Evolutionary conservation across 2,888 invertebrate species (phyloP).

Genomic region (Seira musarum): DNA sequence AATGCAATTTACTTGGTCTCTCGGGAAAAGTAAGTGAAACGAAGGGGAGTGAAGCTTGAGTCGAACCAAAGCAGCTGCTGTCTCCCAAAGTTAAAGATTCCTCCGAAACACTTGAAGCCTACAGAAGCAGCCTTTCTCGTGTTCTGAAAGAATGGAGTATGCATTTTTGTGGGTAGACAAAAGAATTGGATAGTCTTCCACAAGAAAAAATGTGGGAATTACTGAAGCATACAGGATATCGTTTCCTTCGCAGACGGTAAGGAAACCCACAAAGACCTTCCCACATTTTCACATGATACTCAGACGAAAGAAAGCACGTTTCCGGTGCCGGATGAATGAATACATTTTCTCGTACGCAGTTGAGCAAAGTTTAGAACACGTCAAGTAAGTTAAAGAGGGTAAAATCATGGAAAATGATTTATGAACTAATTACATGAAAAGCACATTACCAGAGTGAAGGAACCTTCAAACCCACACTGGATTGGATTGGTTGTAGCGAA

Average conservation of each 20-base stretch:
- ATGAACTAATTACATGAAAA: conserved; percentile 10
- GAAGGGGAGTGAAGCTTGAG: background rate
- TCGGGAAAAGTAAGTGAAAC: background rate
- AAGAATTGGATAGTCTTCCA: background rate
- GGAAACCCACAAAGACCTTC: conserved; percentile 2
- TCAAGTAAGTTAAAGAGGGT: background rate
- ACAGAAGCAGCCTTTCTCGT: too few species aligned
- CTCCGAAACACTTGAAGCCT: too few species aligned
- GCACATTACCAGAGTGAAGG: background rate
- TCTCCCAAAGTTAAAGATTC: background rate
- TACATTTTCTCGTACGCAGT: background rate
- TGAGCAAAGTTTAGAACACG: background rate
- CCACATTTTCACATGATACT: conserved; percentile 1
- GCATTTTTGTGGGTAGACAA: background rate
- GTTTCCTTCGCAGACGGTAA: background rate
- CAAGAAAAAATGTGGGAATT: background rate
- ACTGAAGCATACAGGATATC: background rate
- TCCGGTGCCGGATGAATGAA: background rate
- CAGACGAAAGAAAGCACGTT: background rate
- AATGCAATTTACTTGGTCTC: conserved; percentile 1
- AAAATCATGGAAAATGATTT: conserved; percentile 1
- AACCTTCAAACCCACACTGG: too few species aligned
- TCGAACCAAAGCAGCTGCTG: background rate
- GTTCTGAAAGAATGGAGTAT: background rate
- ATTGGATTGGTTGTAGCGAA: too few species aligned